A percentile compares a stretch with the other conserved stretches of the same genome.
Conservation (phyloP, 2,888 invertebrate genomes). For the Leptothorax acervorum region DNA sequence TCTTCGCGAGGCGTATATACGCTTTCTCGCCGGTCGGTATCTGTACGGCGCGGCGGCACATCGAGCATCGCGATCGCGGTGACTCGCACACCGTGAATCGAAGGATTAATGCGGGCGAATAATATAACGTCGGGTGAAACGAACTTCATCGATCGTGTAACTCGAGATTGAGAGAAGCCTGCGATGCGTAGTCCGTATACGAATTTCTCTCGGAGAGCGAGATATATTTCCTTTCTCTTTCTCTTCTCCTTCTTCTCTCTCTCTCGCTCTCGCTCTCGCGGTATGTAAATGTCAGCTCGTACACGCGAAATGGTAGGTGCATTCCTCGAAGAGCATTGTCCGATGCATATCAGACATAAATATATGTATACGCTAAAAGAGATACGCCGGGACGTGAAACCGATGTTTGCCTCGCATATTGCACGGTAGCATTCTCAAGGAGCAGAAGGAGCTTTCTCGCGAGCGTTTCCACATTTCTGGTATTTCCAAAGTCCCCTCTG, state of each 20-base stretch:
- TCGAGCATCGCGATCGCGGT: background rate
- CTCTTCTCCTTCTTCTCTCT: background rate
- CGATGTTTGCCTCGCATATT: conserved; percentile 50
- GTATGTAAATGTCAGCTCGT: conserved; percentile 29
- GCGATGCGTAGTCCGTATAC: background rate
- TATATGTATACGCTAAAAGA: conserved; percentile 47
- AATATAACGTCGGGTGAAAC: background rate
- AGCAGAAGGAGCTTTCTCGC: conserved; percentile 50
- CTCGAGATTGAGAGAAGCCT: background rate
- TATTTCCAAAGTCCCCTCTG: conserved; percentile 19
- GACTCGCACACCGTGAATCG: conserved; percentile 1
- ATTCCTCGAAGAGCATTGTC: conserved; percentile 45
- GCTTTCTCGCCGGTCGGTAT: conserved; percentile 17
- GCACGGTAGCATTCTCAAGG: conserved; percentile 22
- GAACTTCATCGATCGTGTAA: conserved; percentile 8
- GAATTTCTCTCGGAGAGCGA: conserved; percentile 23
- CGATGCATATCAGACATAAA: conserved; percentile 53
- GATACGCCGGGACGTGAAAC: conserved; percentile 40
- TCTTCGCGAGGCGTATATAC: conserved; percentile 14
- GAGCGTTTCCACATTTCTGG: conserved; percentile 19
- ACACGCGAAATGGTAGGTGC: conserved; percentile 10
- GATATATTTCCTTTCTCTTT: conserved; percentile 10
- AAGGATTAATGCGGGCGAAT: conserved; percentile 21
- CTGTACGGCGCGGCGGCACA: background rate
- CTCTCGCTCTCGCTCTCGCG: background rate